Evolutionary conservation across 1,140 invertebrate genomes (phyloP).

Genomic region (Chironomus tepperi): DNA sequence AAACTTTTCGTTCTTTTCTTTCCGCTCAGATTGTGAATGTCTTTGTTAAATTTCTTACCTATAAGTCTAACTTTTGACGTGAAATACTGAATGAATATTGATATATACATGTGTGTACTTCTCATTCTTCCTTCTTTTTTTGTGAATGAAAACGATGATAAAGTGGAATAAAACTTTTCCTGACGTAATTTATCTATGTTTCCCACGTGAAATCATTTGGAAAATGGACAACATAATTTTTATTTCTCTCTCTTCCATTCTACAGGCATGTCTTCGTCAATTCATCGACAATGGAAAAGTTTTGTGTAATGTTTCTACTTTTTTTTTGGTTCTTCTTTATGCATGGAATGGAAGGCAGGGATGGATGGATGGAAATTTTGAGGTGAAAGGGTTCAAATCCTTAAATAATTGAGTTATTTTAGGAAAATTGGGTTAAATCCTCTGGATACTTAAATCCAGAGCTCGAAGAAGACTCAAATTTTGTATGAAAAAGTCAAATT

Average conservation of each 20-base stretch:
- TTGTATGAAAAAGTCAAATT: too few relatives aligned
- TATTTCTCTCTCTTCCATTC: background rate
- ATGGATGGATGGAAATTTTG: too few relatives aligned
- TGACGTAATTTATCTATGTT: background rate
- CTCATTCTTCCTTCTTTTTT: background rate
- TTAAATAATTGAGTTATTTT: too few relatives aligned
- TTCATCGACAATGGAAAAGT: slow-evolving; percentile 22
- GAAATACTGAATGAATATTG: too few relatives aligned
- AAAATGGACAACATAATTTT: slow-evolving; percentile 20
- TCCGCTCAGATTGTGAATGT: background rate
- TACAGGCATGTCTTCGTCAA: background rate
- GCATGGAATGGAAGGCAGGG: background rate
- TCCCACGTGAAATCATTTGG: slow-evolving; percentile 17
- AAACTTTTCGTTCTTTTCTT: background rate
- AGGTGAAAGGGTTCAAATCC: too few relatives aligned
- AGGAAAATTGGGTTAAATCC: too few relatives aligned
- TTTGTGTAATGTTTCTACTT: background rate
- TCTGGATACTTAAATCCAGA: too few relatives aligned
- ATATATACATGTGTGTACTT: background rate
- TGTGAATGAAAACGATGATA: background rate
- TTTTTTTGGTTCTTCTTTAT: background rate
- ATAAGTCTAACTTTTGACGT: too few relatives aligned
- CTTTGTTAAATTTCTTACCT: too few relatives aligned
- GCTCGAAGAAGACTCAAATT: too few relatives aligned
- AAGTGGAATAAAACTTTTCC: background rate